phyloP scores from a whole-genome alignment of 2,888 invertebrate genomes.

The Zonitis immaculata region DNA sequence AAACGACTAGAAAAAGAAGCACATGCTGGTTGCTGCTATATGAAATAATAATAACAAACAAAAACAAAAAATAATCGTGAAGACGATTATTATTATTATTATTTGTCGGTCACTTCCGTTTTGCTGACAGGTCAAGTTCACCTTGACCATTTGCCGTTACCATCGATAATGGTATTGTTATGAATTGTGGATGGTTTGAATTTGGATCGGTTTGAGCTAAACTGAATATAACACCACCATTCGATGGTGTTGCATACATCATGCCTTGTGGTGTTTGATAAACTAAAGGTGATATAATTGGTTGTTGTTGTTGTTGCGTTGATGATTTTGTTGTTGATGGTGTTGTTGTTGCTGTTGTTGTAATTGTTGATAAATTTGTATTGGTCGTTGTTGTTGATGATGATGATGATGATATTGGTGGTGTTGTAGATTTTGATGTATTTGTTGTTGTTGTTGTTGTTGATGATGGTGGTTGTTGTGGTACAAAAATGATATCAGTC shows the following conservation, averaged over 20 bases:
- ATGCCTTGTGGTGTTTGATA: conserved; percentile 50
- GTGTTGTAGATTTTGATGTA: conserved; percentile 23
- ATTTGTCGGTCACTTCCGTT: conserved; percentile 34
- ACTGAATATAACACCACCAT: conserved; percentile 49
- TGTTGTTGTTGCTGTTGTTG: conserved; percentile 15
- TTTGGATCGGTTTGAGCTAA: conserved; percentile 42
- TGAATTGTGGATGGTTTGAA: conserved; percentile 57
- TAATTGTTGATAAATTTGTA: conserved; percentile 1
- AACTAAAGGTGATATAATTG: conserved; percentile 40
- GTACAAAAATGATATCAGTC: conserved; percentile 20
- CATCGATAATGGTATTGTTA: conserved; percentile 67
- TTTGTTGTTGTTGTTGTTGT: no score
- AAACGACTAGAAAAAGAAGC: conserved; percentile 20
- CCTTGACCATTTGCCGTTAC: conserved; percentile 49
- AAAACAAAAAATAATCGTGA: no score
- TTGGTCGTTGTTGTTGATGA: not conserved
- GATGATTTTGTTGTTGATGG: conserved; percentile 19
- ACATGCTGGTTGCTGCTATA: no score
- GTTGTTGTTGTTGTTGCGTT: conserved; percentile 25
- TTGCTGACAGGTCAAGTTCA: conserved; percentile 41
- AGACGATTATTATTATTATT: conserved; percentile 14
- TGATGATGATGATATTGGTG: conserved; percentile 30
- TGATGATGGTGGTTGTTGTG: no score
- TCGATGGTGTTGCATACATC: conserved; percentile 50
- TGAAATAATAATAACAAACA: conserved; percentile 5